A percentile compares a stretch with the other conserved stretches of the same genome.
Evolutionary conservation across 1,140 invertebrate genomes (phyloP).

Genomic region (Drosophila pseudoobscura): DNA sequence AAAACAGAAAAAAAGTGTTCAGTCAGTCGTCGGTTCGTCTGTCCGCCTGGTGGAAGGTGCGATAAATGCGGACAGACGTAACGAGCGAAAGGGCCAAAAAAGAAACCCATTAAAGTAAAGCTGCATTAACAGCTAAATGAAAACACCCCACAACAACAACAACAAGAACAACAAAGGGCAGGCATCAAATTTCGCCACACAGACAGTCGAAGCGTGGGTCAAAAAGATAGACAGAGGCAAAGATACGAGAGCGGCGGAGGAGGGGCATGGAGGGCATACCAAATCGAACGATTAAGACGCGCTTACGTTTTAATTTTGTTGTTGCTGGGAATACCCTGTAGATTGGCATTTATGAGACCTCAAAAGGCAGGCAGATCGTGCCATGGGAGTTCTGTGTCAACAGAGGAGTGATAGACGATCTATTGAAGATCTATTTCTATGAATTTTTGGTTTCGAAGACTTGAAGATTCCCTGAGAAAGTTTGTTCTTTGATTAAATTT

Average conservation of each 20-base stretch:
- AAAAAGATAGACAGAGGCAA: neutral
- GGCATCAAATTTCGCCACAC: slow-evolving; percentile 69
- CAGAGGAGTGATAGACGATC: no score
- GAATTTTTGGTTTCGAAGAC: no score
- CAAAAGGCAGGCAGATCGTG: no score
- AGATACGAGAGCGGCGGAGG: neutral
- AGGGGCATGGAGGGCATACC: slow-evolving; percentile 24
- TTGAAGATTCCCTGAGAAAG: no score
- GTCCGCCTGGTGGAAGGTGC: slow-evolving; percentile 45
- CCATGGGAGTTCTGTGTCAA: no score
- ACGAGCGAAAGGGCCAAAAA: slow-evolving; percentile 60
- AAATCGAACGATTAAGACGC: slow-evolving; percentile 67
- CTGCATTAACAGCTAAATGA: slow-evolving; percentile 73
- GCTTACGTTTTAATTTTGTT: slow-evolving; percentile 59
- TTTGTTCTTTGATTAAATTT: no score
- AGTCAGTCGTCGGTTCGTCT: neutral
- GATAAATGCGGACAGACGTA: slow-evolving; percentile 58
- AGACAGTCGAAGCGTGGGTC: slow-evolving; percentile 18
- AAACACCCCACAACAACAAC: slow-evolving; percentile 50
- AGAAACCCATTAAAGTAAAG: slow-evolving; percentile 75
- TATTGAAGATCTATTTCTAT: no score
- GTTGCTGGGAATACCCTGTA: slow-evolving; percentile 21
- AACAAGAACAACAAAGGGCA: slow-evolving; percentile 51
- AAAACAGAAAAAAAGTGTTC: slow-evolving; percentile 3
- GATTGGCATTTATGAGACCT: no score